Percentiles rank a stretch among this genome's conserved stretches.
Conservation (phyloP, 2,113 vertebrate genomes). For the Calyptomena viridis region DNA sequence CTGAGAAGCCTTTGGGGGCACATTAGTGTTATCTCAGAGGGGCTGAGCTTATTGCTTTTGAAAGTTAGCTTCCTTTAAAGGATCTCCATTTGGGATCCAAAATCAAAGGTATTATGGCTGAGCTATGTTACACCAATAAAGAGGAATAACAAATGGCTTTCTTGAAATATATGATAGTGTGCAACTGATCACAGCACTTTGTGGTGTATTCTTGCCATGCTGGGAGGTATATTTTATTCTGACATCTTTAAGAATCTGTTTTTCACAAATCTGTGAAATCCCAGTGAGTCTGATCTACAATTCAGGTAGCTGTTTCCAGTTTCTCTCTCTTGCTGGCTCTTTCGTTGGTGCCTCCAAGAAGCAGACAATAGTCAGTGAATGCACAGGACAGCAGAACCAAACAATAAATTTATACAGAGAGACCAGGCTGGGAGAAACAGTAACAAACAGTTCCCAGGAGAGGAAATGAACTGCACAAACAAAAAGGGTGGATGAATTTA, state of each 20-base stretch:
- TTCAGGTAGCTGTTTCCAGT: neutral
- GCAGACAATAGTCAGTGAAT: neutral
- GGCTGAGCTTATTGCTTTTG: neutral
- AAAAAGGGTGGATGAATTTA: conserved; percentile 19
- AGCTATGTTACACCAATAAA: neutral
- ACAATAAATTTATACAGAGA: neutral
- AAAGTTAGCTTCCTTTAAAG: neutral
- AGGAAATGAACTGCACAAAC: conserved; percentile 26
- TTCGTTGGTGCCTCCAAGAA: neutral
- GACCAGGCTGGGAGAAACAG: neutral
- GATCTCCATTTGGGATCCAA: neutral
- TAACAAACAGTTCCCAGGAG: neutral
- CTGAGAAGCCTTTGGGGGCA: neutral
- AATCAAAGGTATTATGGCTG: neutral
- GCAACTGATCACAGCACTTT: neutral
- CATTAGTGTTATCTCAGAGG: neutral
- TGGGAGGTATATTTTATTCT: neutral
- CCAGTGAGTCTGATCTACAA: neutral
- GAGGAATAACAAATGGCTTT: neutral
- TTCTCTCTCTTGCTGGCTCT: neutral
- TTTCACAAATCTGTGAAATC: neutral
- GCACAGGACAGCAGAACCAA: neutral
- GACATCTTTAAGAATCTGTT: neutral
- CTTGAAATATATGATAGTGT: neutral
- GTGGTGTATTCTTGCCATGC: neutral